Conservation (phyloP, 2,113 vertebrate genomes). For the Stigmatopora nigra region DNA sequence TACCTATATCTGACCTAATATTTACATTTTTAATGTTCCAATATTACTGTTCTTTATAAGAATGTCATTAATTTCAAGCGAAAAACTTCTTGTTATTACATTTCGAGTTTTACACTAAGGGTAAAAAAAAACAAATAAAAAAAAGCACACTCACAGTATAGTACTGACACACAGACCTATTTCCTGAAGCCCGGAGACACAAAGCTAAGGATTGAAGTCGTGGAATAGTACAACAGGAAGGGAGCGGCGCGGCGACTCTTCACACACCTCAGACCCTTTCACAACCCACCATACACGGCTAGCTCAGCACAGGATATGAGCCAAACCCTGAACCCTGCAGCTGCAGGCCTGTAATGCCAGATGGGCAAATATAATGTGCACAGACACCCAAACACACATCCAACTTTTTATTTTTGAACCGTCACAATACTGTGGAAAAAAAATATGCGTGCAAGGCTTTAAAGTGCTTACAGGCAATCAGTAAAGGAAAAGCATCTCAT, state of each 20-base stretch:
- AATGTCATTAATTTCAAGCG: not conserved
- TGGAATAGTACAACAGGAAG: conserved; percentile 40
- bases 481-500: conserved; percentile 27
- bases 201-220: conserved; percentile 10
- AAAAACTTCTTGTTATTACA: not conserved
- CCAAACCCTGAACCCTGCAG: conserved; percentile 44
- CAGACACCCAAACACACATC: conserved; percentile 25
- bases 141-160: conserved; percentile 7
- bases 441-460: conserved; percentile 9
- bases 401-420: conserved; percentile 1
- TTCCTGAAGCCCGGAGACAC: conserved; percentile 6
- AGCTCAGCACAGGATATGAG: conserved; percentile 50
- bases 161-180: conserved; percentile 1
- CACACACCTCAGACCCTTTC: conserved; percentile 29
- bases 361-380: conserved; percentile 34
- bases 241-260: conserved; percentile 25
- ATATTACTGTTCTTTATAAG: not conserved
- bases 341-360: conserved; percentile 41
- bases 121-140: not conserved
- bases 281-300: conserved; percentile 36
- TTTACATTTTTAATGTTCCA: not conserved
- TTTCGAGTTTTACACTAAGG: not conserved
- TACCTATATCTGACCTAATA: not conserved
- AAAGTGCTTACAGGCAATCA: conserved; percentile 22
- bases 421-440: conserved; percentile 12